Percentiles rank a stretch among this genome's conserved stretches.
phyloP scores from a whole-genome alignment of 2,797 vertebrate genomes.

The Acanthurus lineatus region DNA sequence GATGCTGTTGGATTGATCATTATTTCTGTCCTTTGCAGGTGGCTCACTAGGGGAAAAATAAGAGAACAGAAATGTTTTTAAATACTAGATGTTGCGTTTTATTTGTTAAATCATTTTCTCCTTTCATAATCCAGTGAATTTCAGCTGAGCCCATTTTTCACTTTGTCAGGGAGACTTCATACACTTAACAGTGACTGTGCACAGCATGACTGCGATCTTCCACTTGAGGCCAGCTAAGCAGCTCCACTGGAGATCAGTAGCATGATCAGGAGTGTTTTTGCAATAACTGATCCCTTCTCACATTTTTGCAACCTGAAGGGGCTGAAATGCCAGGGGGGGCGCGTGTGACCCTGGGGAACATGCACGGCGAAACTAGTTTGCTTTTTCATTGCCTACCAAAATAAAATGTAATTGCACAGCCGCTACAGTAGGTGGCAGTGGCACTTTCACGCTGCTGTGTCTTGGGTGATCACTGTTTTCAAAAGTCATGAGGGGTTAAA shows the following conservation, averaged over 20 bases:
- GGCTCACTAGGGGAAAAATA: conserved; percentile 37
- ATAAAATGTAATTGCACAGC: too few relatives aligned
- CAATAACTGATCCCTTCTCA: background rate
- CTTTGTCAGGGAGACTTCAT: background rate
- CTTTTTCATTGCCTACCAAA: too few relatives aligned
- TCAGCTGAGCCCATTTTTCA: background rate
- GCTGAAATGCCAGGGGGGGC: too few relatives aligned
- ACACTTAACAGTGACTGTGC: background rate
- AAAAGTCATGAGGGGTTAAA: too few relatives aligned
- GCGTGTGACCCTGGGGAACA: too few relatives aligned
- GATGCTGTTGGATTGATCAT: background rate
- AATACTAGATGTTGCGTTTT: background rate
- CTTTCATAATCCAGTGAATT: background rate
- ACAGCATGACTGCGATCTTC: too few relatives aligned
- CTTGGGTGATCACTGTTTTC: too few relatives aligned
- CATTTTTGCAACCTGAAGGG: background rate
- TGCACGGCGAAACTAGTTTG: too few relatives aligned
- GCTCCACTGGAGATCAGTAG: background rate
- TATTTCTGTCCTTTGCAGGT: background rate
- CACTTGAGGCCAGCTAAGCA: too few relatives aligned
- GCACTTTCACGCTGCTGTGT: too few relatives aligned
- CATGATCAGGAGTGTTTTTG: background rate
- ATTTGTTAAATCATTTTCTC: background rate
- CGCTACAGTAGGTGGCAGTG: too few relatives aligned
- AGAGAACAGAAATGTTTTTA: background rate